Percentiles rank a stretch among this genome's conserved stretches.
These are phyloP conservation scores for Thumatha senex DNA, from an alignment of 2,888 invertebrate species.

Conservation along the genomic window DNA sequence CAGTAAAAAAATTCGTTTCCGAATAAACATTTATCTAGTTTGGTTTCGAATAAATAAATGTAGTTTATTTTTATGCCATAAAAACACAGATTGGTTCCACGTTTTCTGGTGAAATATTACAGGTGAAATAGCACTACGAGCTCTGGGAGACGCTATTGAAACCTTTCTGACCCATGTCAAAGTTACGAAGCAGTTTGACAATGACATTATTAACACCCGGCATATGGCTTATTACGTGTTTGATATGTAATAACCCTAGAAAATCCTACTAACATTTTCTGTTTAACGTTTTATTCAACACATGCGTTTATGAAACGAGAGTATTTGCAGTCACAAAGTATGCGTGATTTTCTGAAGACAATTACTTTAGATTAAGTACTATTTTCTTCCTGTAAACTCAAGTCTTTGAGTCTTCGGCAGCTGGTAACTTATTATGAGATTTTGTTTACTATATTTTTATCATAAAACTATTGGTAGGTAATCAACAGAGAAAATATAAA, in stretches of 20 bases:
- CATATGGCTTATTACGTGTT: slow-evolving; percentile 47
- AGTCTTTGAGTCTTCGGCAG: no score
- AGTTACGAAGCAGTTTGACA: slow-evolving; percentile 62
- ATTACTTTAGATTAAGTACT: no score
- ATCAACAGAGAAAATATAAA: no score
- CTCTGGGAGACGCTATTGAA: slow-evolving; percentile 52
- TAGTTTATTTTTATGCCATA: slow-evolving; percentile 43
- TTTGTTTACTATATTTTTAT: no score
- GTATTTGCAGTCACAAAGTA: no score
- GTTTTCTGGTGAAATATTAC: slow-evolving; percentile 46
- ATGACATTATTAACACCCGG: slow-evolving; percentile 72
- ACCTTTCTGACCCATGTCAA: slow-evolving; percentile 70
- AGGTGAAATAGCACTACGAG: slow-evolving; percentile 56
- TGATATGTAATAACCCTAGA: slow-evolving; percentile 56
- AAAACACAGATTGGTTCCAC: slow-evolving; percentile 54
- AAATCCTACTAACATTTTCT: slow-evolving; percentile 48
- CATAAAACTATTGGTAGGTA: no score
- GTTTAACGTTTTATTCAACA: slow-evolving; percentile 29
- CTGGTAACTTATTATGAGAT: no score
- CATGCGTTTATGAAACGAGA: slow-evolving; percentile 21
- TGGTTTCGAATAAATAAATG: slow-evolving; percentile 41
- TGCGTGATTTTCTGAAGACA: no score
- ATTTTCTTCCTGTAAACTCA: no score
- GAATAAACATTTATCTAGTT: slow-evolving; percentile 26
- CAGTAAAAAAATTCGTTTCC: slow-evolving; percentile 41